Evolutionary conservation across 1,140 invertebrate genomes (phyloP).

Genomic region (Heterodera schachtii): DNA sequence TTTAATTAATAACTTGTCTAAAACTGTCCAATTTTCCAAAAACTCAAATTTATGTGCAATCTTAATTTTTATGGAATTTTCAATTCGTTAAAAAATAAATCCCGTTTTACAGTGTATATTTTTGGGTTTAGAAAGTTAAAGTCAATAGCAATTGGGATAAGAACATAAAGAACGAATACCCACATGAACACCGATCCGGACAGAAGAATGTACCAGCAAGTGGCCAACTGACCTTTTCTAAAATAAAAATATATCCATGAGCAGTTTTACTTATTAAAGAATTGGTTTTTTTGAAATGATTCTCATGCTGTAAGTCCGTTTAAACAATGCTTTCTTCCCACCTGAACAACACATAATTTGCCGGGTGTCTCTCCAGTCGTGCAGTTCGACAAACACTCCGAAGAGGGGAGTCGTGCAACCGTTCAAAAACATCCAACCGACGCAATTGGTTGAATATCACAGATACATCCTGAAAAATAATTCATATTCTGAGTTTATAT

Average conservation of each 20-base stretch:
- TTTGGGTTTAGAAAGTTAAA: too few species aligned
- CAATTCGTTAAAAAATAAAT: too few species aligned
- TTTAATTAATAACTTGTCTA: too few species aligned
- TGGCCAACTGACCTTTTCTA: constrained; percentile 54
- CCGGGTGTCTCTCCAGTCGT: constrained; percentile 50
- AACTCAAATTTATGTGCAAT: too few species aligned
- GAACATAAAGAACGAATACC: not conserved
- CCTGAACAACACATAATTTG: constrained; percentile 54
- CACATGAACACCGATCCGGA: constrained; percentile 53
- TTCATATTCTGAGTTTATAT: not conserved
- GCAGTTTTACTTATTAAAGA: not conserved
- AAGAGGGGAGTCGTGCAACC: constrained; percentile 43
- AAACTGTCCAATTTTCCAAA: too few species aligned
- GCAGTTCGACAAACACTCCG: constrained; percentile 46
- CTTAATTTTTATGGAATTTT: too few species aligned
- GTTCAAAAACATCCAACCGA: constrained; percentile 50
- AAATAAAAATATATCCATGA: constrained; percentile 21
- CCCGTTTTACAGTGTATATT: too few species aligned
- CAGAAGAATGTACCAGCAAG: constrained; percentile 56
- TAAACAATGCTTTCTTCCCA: constrained; percentile 7
- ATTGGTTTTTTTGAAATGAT: too few species aligned
- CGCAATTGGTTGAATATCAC: constrained; percentile 48
- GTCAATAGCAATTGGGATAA: not conserved
- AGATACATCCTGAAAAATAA: constrained; percentile 45
- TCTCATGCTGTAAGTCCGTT: not conserved